Percentiles rank a stretch among this genome's conserved stretches.
Conservation (phyloP, 2,113 vertebrate genomes). For the Gallinago media region DNA sequence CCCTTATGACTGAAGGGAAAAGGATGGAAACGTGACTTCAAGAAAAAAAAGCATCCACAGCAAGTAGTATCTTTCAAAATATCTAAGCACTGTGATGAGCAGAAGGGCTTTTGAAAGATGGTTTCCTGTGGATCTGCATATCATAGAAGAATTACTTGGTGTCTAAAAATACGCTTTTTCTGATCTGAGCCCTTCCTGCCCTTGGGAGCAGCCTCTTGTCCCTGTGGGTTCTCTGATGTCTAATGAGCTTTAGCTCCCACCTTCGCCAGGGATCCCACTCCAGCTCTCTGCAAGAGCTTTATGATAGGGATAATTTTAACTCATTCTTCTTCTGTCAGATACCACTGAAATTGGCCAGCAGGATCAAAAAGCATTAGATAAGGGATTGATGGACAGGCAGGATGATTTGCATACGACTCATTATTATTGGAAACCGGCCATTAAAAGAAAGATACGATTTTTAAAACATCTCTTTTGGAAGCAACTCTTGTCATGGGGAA, state of each 20-base stretch:
- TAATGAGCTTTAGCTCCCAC: constrained; percentile 42
- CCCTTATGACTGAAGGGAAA: background rate
- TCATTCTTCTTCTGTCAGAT: background rate
- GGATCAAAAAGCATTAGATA: background rate
- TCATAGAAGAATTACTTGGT: background rate
- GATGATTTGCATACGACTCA: background rate
- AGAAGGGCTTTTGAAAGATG: background rate
- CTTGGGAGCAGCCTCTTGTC: constrained; percentile 3
- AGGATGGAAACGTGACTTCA: background rate
- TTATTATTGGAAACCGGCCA: background rate
- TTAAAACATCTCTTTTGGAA: background rate
- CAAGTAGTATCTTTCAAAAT: background rate
- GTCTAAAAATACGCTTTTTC: background rate
- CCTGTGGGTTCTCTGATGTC: constrained; percentile 23
- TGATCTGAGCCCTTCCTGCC: background rate
- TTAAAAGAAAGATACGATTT: background rate
- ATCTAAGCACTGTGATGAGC: background rate
- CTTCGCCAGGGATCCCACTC: background rate
- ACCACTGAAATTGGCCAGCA: background rate
- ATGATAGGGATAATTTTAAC: background rate
- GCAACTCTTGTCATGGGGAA: background rate
- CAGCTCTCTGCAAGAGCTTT: background rate
- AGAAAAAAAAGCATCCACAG: background rate
- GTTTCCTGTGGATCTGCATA: constrained; percentile 15
- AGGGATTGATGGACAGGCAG: background rate